A percentile compares a stretch with the other conserved stretches of the same genome.
Conservation (phyloP, 2,113 vertebrate species). For the human region DNA sequence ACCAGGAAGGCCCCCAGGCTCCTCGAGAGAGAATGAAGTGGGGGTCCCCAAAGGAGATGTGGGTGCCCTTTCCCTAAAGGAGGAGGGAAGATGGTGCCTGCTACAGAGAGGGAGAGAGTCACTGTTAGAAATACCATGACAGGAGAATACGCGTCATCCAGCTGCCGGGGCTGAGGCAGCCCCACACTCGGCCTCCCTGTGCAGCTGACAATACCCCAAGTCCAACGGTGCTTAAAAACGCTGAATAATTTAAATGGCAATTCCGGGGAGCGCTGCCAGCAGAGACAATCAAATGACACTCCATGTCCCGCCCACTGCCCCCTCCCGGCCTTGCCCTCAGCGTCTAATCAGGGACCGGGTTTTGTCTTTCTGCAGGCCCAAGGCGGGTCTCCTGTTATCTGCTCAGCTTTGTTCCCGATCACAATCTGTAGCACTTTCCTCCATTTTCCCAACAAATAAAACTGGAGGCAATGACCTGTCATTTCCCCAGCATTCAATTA, state of each 20-base stretch:
- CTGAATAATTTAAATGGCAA: neutral
- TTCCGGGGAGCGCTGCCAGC: neutral
- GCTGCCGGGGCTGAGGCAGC: neutral
- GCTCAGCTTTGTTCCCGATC: neutral
- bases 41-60: neutral
- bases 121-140: accelerated
- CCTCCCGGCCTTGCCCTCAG: neutral
- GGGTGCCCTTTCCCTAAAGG: neutral
- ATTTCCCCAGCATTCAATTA: accelerated
- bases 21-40: accelerated
- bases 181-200: accelerated
- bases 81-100: accelerated
- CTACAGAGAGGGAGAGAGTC: neutral
- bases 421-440: neutral
- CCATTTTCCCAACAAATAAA: neutral
- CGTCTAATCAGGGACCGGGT: neutral
- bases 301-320: neutral
- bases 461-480: neutral
- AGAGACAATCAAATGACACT: neutral
- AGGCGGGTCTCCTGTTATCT: too few species aligned
- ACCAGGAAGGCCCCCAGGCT: neutral
- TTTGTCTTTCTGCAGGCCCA: neutral
- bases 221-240: accelerated
- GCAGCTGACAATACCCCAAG: neutral
- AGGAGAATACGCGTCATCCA: accelerated